A percentile compares a stretch with the other conserved stretches of the same genome.
Conservation (phyloP, 2,888 invertebrate genomes). For the Nasonia oneida region DNA sequence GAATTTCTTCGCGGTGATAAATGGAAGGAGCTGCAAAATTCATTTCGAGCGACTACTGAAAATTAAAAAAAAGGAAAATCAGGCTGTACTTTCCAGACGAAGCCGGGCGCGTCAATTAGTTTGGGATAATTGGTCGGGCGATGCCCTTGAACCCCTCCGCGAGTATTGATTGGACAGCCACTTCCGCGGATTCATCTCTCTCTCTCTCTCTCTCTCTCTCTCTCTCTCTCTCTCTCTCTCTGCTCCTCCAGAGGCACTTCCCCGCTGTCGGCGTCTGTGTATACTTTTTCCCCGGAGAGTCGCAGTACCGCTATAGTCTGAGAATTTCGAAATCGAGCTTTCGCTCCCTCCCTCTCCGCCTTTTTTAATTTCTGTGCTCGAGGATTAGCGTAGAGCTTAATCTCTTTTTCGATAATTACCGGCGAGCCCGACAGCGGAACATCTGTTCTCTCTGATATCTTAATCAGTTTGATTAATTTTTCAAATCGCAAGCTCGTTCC, state of each 20-base stretch:
- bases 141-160: conserved; percentile 78
- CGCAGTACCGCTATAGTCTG: background rate
- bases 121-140: conserved; percentile 78
- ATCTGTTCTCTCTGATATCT: conserved; percentile 53
- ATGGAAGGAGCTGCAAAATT: background rate
- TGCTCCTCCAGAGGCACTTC: background rate
- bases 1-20: background rate
- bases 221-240: background rate
- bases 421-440: background rate
- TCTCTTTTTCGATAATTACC: conserved; percentile 19
- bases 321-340: background rate
- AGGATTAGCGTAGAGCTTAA: background rate
- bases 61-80: background rate
- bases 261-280: background rate
- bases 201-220: background rate
- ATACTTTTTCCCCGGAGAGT: background rate
- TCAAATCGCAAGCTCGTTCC: conserved; percentile 65
- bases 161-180: conserved; percentile 77
- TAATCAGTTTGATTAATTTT: conserved; percentile 64
- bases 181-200: conserved; percentile 7
- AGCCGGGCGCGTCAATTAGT: conserved; percentile 73
- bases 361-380: background rate
- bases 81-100: background rate
- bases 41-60: background rate
- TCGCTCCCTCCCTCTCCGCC: background rate